Evolutionary conservation across 2,113 vertebrate genomes (phyloP), one percentile per base, ranked within the genome.

Genomic region (Gallinago media): DNA sequence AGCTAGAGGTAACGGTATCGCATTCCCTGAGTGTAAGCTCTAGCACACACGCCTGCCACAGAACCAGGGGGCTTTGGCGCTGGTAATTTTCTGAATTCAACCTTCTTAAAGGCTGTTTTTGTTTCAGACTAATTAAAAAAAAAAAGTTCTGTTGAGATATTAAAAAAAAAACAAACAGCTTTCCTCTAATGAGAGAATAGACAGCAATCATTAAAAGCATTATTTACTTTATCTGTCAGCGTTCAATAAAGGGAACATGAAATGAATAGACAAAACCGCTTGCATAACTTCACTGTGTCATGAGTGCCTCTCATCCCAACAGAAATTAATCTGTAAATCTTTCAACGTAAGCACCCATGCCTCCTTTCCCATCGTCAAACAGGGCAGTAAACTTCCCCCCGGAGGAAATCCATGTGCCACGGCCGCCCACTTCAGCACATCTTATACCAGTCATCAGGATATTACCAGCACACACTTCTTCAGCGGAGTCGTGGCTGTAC

Each of bases 1-100:
- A 44, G 80, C 62, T 20, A 17, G 49, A 54, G 85, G 36, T 40
- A 25, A 0, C 47, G 0, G 62, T 25, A 55, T 26, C 9, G 0
- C 26, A 12, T 25, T 32, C 7, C 38, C 80, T 7, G 59, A 58
- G 23, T 0, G 15, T 15, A 21, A 32, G 61, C 22, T 63, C 12
- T 1, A 46, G 65, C 38, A 9, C 70, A 17, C 38, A 5, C 0
- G 15, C 25, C 29, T 11, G 81, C 21, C 4, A 3, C 58, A 15
- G n/a, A 25, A 15, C 1, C 50, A 0, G 9, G 46, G 52, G 71
- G 81, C 52, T 74, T 8, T 1, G 21, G 88, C 0, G 0, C 4
- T 6, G 27, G 61, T 5, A 27, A 17, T 50, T 36, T 68, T 58
- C 75, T 40, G 29, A 83, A 67, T 59, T 77, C 1, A 0, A 47